Percentiles rank a stretch among this genome's conserved stretches.
These are phyloP conservation scores for Gulo gulo DNA, from an alignment of 2,113 vertebrate genomes.

Conservation along the genomic window DNA sequence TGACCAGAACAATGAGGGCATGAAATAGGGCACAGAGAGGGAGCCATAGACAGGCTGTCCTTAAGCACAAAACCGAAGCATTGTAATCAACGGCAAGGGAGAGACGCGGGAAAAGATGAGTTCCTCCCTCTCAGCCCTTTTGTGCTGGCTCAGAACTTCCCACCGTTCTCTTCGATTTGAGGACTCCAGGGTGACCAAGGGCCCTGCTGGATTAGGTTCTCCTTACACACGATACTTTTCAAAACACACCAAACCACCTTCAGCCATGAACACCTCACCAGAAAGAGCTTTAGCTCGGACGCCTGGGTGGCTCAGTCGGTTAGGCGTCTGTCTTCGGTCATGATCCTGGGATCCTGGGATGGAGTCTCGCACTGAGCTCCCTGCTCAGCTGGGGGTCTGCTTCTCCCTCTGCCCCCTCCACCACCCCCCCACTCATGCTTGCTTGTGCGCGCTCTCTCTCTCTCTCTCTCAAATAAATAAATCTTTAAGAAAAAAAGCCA, in stretches of 20 bases:
- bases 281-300: rapidly evolving
- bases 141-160: neutral
- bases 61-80: rapidly evolving
- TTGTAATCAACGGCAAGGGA: neutral
- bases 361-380: no score
- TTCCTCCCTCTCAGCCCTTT: neutral
- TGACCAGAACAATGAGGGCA: neutral
- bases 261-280: neutral
- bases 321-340: no score
- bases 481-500: no score
- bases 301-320: no score
- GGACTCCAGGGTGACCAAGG: neutral
- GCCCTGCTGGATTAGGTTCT: rapidly evolving
- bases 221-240: neutral
- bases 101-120: rapidly evolving
- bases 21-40: neutral
- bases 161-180: neutral
- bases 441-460: no score
- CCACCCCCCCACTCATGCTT: no score
- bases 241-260: neutral
- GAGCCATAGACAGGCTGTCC: neutral
- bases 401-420: no score
- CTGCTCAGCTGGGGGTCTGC: no score
- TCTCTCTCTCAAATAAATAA: no score
- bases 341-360: no score